Conservation (phyloP, 1,140 invertebrate species). For the Euura lappo region DNA sequence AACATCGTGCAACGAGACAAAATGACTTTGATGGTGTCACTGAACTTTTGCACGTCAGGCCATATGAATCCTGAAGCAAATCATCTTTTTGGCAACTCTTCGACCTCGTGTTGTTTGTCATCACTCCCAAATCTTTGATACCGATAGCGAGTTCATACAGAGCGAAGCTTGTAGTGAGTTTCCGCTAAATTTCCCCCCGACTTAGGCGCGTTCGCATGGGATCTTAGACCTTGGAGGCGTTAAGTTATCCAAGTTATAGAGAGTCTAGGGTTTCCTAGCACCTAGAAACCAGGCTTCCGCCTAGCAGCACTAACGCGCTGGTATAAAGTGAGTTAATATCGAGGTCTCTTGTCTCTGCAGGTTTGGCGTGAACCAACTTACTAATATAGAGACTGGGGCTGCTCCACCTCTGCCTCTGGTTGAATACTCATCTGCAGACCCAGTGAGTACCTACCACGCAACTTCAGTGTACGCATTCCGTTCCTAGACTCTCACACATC, state of each 20-base stretch:
- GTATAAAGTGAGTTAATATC: conserved; percentile 40
- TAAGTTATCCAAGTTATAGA: conserved; percentile 1
- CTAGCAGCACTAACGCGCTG: conserved; percentile 14
- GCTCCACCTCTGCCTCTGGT: no score
- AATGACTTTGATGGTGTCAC: no score
- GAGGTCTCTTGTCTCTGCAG: conserved; percentile 16
- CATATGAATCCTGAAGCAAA: no score
- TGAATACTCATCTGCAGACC: neutral
- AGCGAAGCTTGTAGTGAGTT: neutral
- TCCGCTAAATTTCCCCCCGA: neutral
- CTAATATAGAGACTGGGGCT: conserved; percentile 1
- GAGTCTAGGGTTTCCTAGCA: neutral
- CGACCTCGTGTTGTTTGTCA: no score
- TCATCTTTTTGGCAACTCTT: no score
- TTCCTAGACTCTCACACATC: neutral
- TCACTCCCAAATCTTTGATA: no score
- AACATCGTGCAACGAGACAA: no score
- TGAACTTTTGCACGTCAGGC: no score
- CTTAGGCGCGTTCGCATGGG: neutral
- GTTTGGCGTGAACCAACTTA: neutral
- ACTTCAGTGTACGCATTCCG: neutral
- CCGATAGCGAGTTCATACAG: neutral
- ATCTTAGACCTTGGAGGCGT: neutral
- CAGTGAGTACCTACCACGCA: neutral
- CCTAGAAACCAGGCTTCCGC: conserved; percentile 11